Evolutionary conservation across 1,140 invertebrate genomes (phyloP).

Genomic region (Caenorhabditis inopinata): DNA sequence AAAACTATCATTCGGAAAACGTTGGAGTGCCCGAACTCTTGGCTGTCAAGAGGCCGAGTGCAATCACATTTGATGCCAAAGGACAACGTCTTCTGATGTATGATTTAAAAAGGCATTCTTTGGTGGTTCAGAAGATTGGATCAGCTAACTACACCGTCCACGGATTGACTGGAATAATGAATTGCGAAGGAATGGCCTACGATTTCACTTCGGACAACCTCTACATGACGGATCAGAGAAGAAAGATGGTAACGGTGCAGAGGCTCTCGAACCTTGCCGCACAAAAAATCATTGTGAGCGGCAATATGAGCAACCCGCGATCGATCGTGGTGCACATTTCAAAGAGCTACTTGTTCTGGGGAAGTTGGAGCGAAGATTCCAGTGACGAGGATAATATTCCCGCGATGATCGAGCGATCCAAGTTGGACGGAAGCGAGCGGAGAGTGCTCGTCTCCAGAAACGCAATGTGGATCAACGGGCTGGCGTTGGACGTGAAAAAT

Average conservation of each 20-base stretch:
- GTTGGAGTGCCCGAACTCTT: background rate
- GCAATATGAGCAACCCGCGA: slow-evolving; percentile 71
- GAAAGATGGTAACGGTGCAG: slow-evolving; percentile 72
- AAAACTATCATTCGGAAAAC: background rate
- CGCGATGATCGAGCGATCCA: slow-evolving; percentile 69
- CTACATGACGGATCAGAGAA: slow-evolving; percentile 79
- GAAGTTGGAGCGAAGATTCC: slow-evolving; percentile 67
- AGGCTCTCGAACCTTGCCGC: slow-evolving; percentile 70
- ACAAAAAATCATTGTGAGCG: slow-evolving; percentile 70
- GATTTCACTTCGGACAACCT: slow-evolving; percentile 81
- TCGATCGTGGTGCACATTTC: slow-evolving; percentile 76
- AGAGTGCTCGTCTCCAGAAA: slow-evolving; percentile 66
- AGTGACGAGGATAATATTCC: slow-evolving; percentile 14
- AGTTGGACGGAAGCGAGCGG: slow-evolving; percentile 70
- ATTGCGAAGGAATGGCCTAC: slow-evolving; percentile 79
- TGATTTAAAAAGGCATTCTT: background rate
- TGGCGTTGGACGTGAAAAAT: slow-evolving; percentile 69
- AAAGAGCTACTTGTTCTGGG: slow-evolving; percentile 70
- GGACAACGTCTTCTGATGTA: background rate
- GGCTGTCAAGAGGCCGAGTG: background rate
- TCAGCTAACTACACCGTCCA: background rate
- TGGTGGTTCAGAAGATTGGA: background rate
- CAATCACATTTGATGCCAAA: slow-evolving; percentile 16
- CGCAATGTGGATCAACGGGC: slow-evolving; percentile 71
- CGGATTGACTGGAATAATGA: slow-evolving; percentile 54